Conservation (phyloP, 2,888 invertebrate species). For the Ptycholaimellus sp. region DNA sequence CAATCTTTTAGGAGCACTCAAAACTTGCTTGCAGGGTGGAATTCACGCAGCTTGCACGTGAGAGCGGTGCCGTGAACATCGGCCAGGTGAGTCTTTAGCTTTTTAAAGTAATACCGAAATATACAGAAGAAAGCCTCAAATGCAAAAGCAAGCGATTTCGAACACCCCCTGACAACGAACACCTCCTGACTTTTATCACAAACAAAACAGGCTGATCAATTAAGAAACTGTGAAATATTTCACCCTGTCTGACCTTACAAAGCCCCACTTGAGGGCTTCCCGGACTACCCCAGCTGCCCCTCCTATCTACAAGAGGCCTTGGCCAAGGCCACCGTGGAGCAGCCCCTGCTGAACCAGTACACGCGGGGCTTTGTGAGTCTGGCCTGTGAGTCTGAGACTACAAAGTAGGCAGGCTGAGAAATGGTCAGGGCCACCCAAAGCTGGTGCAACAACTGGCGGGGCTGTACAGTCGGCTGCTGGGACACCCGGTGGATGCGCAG, state of each 20-base stretch:
- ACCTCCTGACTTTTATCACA: too few relatives aligned
- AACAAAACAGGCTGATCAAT: too few relatives aligned
- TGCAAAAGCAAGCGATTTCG: too few relatives aligned
- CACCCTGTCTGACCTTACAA: too few relatives aligned
- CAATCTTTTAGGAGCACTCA: too few relatives aligned
- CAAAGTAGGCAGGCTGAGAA: too few relatives aligned
- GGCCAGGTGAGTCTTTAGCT: slow-evolving; percentile 15
- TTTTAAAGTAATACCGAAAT: background rate
- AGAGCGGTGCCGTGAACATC: slow-evolving; percentile 22
- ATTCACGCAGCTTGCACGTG: slow-evolving; percentile 19
- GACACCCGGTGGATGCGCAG: slow-evolving; percentile 50
- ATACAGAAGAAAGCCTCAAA: too few relatives aligned
- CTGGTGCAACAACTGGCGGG: slow-evolving; percentile 58
- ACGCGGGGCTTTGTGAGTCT: slow-evolving; percentile 9
- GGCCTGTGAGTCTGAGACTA: too few relatives aligned
- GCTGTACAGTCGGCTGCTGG: slow-evolving; percentile 54
- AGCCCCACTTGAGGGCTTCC: slow-evolving; percentile 17
- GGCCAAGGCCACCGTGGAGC: slow-evolving; percentile 13
- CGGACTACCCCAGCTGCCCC: slow-evolving; percentile 19
- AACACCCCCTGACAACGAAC: too few relatives aligned
- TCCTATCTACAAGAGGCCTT: slow-evolving; percentile 16
- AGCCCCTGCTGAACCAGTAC: slow-evolving; percentile 19
- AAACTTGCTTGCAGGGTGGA: slow-evolving; percentile 20
- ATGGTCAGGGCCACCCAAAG: slow-evolving; percentile 30
- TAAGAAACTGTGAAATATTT: too few relatives aligned